Evolutionary conservation across 2,888 invertebrate genomes (phyloP), one percentile per base, ranked within the genome.

Genomic region (Parnassius apollo): DNA sequence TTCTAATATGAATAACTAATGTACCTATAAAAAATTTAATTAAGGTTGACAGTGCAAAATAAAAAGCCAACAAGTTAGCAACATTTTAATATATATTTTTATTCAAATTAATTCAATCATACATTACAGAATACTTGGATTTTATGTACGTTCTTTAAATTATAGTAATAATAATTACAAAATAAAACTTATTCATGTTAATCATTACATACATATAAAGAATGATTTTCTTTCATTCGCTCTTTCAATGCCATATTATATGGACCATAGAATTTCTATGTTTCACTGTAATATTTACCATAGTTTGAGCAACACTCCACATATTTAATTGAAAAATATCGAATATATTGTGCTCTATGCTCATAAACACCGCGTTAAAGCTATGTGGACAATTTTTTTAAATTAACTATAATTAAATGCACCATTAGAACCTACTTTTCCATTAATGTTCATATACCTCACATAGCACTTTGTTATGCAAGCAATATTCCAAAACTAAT

Each of bases 61-160:
- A 78, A 78, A 82, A 88, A 35, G 86, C 82, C 83, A 83, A 70
- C 75, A 80, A 77, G 77, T 87, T 89, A 88, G 88, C 88, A 92
- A 92, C 92, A 92, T 92, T 92, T 92, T 91, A 88, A 92, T 92
- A 92, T 92, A 92, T 92, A 91, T 91, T 91, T 91, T 92, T 92
- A 91, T 91, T 92, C 84, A 92, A 92, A 92, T 91, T 82, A 92
- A 92, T 88, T 88, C 82, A 90, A 88, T 90, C 85, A 88, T 91
- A 90, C 89, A 88, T 86, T 87, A 88, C 85, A 85, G 86, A 87
- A 88, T 88, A 86, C 86, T 88, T 88, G 83, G 80, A 86, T 83
- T 86, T 85, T 82, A 86, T 86, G 85, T 89, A 89, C 75, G 83
- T 87, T 89, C 78, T 87, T 90, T 88, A 89, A 91, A 89, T 89